phyloP scores from a whole-genome alignment of 2,888 invertebrate species.

The Dromius quadrimaculatus region DNA sequence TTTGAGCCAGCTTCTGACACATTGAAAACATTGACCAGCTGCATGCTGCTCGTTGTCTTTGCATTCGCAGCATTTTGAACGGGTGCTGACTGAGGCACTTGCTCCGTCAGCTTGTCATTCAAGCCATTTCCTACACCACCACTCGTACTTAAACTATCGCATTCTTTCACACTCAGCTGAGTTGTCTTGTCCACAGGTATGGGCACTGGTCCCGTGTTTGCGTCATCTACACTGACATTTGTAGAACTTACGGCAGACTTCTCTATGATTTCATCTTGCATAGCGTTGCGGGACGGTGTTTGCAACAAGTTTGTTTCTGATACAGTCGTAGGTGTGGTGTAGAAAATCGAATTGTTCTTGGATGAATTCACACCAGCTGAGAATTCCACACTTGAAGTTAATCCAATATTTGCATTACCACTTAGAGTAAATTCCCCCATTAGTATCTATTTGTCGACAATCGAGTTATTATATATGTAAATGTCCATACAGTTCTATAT shows the following conservation, averaged over 20 bases:
- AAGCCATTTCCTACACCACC: slow-evolving; percentile 58
- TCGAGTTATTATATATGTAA: slow-evolving; percentile 27
- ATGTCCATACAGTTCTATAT: slow-evolving; percentile 50
- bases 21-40: slow-evolving; percentile 36
- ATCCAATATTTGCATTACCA: slow-evolving; percentile 66
- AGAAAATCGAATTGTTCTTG: slow-evolving; percentile 62
- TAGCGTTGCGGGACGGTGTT: slow-evolving; percentile 63
- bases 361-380: slow-evolving; percentile 61
- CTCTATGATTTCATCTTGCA: slow-evolving; percentile 67
- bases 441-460: slow-evolving; percentile 60
- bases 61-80: slow-evolving; percentile 34
- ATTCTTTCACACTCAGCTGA: slow-evolving; percentile 58
- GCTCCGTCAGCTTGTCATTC: slow-evolving; percentile 62
- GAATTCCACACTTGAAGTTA: slow-evolving; percentile 65
- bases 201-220: slow-evolving; percentile 53
- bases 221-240: slow-evolving; percentile 43
- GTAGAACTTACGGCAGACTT: slow-evolving; percentile 60
- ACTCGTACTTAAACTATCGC: slow-evolving; percentile 56
- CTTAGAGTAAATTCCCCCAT: slow-evolving; percentile 68
- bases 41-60: slow-evolving; percentile 35
- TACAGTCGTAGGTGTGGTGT: slow-evolving; percentile 62
- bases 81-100: slow-evolving; percentile 56
- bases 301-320: slow-evolving; percentile 57
- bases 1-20: slow-evolving; percentile 40
- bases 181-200: slow-evolving; percentile 58